Percentiles rank a stretch among this genome's conserved stretches.
phyloP scores from a whole-genome alignment of 2,797 vertebrate genomes.

The Sebastes hubbsi region DNA sequence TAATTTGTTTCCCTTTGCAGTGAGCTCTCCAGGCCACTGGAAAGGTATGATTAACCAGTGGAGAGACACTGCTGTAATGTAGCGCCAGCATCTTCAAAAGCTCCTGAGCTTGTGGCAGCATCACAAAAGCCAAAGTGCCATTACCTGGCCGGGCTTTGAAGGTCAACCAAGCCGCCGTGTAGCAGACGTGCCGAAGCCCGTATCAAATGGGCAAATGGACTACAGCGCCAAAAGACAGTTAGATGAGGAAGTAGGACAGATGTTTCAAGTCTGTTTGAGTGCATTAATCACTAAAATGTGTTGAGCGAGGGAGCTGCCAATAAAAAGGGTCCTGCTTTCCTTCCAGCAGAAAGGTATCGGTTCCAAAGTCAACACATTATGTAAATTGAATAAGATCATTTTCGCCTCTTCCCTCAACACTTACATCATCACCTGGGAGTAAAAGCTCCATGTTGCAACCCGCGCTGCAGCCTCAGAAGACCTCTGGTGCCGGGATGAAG shows the following conservation, averaged over 20 bases:
- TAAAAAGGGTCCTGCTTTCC: slow-evolving; percentile 53
- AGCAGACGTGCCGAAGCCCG: slow-evolving; percentile 17
- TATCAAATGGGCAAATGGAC: background rate
- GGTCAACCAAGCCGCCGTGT: background rate
- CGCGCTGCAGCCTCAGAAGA: slow-evolving; percentile 40
- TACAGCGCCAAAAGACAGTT: slow-evolving; percentile 40
- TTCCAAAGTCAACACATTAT: slow-evolving; percentile 84
- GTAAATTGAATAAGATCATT: slow-evolving; percentile 77
- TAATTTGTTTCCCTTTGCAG: slow-evolving; percentile 22
- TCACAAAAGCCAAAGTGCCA: slow-evolving; percentile 31
- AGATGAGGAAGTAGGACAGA: slow-evolving; percentile 69
- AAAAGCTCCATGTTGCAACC: slow-evolving; percentile 32
- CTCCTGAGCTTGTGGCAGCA: slow-evolving; percentile 24
- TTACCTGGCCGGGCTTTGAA: slow-evolving; percentile 58
- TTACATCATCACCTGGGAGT: slow-evolving; percentile 78
- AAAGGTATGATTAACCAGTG: slow-evolving; percentile 37
- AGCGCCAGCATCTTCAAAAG: slow-evolving; percentile 42
- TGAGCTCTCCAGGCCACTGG: slow-evolving; percentile 25
- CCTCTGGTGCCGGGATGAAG: slow-evolving; percentile 8
- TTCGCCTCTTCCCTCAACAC: slow-evolving; percentile 65
- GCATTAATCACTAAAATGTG: slow-evolving; percentile 78
- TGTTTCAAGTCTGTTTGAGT: slow-evolving; percentile 67
- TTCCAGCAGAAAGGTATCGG: slow-evolving; percentile 58
- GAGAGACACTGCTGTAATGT: slow-evolving; percentile 34
- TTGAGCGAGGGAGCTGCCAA: slow-evolving; percentile 62